Evolutionary conservation across 2,888 invertebrate species (phyloP).

Genomic region (Pollenia labialis): DNA sequence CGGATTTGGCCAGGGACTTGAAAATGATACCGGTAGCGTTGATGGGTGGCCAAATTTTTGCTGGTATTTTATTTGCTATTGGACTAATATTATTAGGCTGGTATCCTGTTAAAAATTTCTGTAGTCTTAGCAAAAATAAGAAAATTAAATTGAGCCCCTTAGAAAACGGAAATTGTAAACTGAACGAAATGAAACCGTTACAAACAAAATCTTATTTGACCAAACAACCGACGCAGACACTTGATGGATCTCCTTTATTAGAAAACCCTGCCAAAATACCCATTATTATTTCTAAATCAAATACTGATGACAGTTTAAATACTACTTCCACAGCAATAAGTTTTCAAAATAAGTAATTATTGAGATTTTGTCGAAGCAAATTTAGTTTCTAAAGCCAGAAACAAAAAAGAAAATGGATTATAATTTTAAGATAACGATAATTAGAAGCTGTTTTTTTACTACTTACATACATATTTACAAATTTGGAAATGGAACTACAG

Average conservation of each 20-base stretch:
- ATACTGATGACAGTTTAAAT: slow-evolving; percentile 55
- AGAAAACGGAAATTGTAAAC: slow-evolving; percentile 77
- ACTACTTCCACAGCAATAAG: slow-evolving; percentile 47
- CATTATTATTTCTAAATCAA: slow-evolving; percentile 30
- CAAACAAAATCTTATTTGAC: slow-evolving; percentile 69
- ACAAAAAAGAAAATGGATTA: neutral
- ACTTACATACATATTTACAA: no score
- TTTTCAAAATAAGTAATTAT: slow-evolving; percentile 42
- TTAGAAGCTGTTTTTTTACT: neutral
- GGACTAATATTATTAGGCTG: slow-evolving; percentile 84
- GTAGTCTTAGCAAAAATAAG: slow-evolving; percentile 74
- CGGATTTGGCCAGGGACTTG: slow-evolving; percentile 86
- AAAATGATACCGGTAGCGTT: slow-evolving; percentile 85
- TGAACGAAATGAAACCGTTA: slow-evolving; percentile 76
- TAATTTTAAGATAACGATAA: neutral
- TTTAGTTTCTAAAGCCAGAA: slow-evolving; percentile 15
- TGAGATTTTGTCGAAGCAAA: slow-evolving; percentile 16
- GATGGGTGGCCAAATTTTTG: slow-evolving; percentile 85
- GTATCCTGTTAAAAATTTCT: slow-evolving; percentile 78
- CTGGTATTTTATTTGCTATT: slow-evolving; percentile 84
- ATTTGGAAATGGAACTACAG: no score
- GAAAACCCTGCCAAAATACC: slow-evolving; percentile 62
- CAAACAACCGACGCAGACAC: slow-evolving; percentile 74
- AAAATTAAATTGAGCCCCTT: slow-evolving; percentile 73
- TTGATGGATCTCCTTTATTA: slow-evolving; percentile 80